Conservation (phyloP, 2,113 vertebrate species). For the Vombatus ursinus region DNA sequence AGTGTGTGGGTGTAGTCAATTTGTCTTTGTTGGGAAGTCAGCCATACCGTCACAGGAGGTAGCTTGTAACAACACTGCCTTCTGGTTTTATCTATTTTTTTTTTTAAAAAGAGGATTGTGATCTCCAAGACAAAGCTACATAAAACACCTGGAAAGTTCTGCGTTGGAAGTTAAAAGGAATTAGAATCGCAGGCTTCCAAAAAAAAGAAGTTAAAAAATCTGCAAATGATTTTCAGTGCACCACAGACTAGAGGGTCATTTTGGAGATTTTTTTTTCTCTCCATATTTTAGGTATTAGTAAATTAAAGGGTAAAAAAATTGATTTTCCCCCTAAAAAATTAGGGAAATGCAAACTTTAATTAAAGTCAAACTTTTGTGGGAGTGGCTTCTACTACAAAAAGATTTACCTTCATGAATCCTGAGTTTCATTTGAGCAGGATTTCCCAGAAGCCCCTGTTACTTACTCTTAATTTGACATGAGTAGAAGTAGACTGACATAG, state of each 20-base stretch:
- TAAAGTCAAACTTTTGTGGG: neutral
- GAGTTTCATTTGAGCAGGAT: neutral
- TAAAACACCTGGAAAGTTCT: neutral
- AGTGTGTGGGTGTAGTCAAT: neutral
- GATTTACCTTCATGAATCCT: neutral
- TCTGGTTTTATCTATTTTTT: neutral
- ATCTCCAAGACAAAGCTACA: neutral
- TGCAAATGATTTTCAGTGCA: neutral
- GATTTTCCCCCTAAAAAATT: neutral
- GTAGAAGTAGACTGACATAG: neutral
- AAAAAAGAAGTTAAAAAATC: neutral
- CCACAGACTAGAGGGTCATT: neutral
- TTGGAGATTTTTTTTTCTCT: neutral
- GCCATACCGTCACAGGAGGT: neutral
- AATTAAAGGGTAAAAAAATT: neutral
- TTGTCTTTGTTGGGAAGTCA: neutral
- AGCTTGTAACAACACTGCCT: neutral
- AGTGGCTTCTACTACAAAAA: neutral
- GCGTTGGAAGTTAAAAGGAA: conserved; percentile 29
- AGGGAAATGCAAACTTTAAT: neutral
- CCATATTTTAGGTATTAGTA: neutral
- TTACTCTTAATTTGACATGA: neutral
- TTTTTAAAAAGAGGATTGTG: neutral
- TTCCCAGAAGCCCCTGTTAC: conserved; percentile 15
- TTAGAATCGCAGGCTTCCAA: conserved; percentile 3